Evolutionary conservation across 2,888 invertebrate genomes (phyloP).

Genomic region (Drosophila eohydei): DNA sequence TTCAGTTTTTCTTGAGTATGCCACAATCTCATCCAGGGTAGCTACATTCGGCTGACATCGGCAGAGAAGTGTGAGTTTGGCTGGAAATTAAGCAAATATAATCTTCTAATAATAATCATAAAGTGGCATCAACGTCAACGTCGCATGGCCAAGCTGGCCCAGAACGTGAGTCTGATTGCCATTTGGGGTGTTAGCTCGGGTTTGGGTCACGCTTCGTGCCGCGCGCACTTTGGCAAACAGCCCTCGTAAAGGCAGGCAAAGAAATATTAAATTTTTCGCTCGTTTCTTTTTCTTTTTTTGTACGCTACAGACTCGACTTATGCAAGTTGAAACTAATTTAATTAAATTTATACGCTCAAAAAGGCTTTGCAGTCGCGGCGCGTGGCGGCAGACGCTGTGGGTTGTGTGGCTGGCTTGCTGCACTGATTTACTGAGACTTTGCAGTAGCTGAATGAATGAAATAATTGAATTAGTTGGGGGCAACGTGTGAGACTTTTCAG

Average conservation of each 20-base stretch:
- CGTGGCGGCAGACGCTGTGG: slow-evolving; percentile 31
- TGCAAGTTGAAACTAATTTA: slow-evolving; percentile 59
- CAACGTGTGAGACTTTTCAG: slow-evolving; percentile 38
- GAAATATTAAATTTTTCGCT: slow-evolving; percentile 31
- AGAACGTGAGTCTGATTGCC: slow-evolving; percentile 10
- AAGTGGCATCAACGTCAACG: slow-evolving; percentile 45
- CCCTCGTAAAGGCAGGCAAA: slow-evolving; percentile 12
- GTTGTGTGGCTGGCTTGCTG: slow-evolving; percentile 25
- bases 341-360: slow-evolving; percentile 64
- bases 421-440: slow-evolving; percentile 33
- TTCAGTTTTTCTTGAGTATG: background rate
- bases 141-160: slow-evolving; percentile 8
- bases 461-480: slow-evolving; percentile 56
- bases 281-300: slow-evolving; percentile 18
- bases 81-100: slow-evolving; percentile 43
- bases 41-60: slow-evolving; percentile 9
- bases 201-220: slow-evolving; percentile 10
- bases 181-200: slow-evolving; percentile 15
- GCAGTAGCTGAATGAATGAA: slow-evolving; percentile 24
- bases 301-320: slow-evolving; percentile 31
- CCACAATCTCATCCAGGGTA: slow-evolving; percentile 8
- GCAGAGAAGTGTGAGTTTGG: slow-evolving; percentile 31
- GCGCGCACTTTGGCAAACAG: slow-evolving; percentile 1
- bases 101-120: slow-evolving; percentile 55
- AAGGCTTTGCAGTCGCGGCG: slow-evolving; percentile 43